phyloP scores from a whole-genome alignment of 2,113 vertebrate genomes.

The Trogon surrucura region DNA sequence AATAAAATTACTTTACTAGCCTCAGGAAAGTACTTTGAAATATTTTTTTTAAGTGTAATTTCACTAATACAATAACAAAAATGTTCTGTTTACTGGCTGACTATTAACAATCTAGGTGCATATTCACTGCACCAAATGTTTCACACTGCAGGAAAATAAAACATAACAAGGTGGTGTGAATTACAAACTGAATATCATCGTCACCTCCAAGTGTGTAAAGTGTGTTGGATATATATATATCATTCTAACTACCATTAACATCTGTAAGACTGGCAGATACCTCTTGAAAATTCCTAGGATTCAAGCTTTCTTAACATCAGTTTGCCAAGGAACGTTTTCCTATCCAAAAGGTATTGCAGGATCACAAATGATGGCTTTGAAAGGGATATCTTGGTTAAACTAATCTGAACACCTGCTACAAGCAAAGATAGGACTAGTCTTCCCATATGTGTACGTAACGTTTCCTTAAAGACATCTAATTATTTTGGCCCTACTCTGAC shows the following conservation, averaged over 20 bases:
- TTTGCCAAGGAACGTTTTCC: not conserved
- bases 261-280: not conserved
- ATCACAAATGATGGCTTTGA: not conserved
- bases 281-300: not conserved
- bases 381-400: not conserved
- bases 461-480: not conserved
- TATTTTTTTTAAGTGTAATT: not conserved
- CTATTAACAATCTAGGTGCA: not conserved
- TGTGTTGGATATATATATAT: not conserved
- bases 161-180: not conserved
- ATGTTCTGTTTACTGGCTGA: not conserved
- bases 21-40: not conserved
- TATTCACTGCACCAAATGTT: not conserved
- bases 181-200: not conserved
- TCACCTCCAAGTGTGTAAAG: not conserved
- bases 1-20: slow-evolving; percentile 11
- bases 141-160: not conserved
- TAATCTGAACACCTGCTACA: not conserved
- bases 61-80: not conserved
- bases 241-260: not conserved
- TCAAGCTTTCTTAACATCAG: not conserved
- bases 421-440: not conserved
- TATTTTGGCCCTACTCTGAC: not conserved
- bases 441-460: not conserved
- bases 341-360: not conserved